A percentile compares a stretch with the other conserved stretches of the same genome.
Conservation (phyloP, 2,888 invertebrate species). For the Herminia tarsipennalis region DNA sequence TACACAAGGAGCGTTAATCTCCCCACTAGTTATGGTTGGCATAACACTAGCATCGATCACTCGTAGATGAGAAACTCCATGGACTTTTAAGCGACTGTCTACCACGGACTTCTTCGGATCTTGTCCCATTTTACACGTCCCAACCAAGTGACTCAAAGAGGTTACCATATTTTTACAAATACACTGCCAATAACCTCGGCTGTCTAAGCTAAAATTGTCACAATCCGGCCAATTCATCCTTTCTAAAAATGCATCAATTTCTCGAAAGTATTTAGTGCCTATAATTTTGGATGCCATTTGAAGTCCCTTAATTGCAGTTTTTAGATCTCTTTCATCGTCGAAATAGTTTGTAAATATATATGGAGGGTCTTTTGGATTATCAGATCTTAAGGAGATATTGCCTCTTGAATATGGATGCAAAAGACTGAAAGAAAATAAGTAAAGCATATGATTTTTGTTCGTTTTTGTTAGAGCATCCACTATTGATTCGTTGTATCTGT, state of each 20-base stretch:
- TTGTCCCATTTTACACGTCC: conserved; percentile 86
- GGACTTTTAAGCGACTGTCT: conserved; percentile 86
- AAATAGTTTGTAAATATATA: conserved; percentile 16
- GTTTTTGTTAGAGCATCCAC: conserved; percentile 13
- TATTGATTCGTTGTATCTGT: conserved; percentile 43
- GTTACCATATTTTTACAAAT: conserved; percentile 68
- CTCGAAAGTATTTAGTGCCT: conserved; percentile 10
- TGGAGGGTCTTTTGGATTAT: conserved; percentile 13
- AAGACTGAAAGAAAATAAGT: conserved; percentile 3
- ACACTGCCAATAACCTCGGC: conserved; percentile 47
- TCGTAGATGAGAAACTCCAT: conserved; percentile 87
- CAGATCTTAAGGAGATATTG: conserved; percentile 11
- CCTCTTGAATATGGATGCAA: conserved; percentile 19
- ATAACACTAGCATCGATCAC: conserved; percentile 91
- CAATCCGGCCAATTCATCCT: conserved; percentile 14
- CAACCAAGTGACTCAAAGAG: conserved; percentile 88
- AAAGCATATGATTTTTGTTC: conserved; percentile 10
- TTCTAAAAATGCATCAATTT: conserved; percentile 11
- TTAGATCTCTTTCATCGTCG: conserved; percentile 8
- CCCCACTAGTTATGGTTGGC: conserved; percentile 90
- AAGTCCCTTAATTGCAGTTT: conserved; percentile 4
- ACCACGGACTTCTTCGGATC: conserved; percentile 41
- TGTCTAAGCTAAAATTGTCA: conserved; percentile 25
- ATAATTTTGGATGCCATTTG: conserved; percentile 11
- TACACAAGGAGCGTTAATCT: conserved; percentile 91